These are phyloP conservation scores for Brenthis hecate DNA, from an alignment of 2,888 invertebrate species.

Conservation along the genomic window DNA sequence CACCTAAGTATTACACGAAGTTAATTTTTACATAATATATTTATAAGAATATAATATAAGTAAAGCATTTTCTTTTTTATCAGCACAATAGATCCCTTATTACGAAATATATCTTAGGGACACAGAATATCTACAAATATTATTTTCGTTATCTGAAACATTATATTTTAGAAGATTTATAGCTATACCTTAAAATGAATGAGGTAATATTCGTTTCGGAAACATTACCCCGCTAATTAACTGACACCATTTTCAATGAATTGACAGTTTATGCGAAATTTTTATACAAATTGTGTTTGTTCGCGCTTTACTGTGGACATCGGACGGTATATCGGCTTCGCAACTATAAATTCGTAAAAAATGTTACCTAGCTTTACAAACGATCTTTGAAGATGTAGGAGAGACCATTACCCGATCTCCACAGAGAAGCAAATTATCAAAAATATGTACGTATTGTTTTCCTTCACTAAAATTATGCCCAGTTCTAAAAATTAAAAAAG, in stretches of 20 bases:
- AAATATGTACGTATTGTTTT: constrained; percentile 62
- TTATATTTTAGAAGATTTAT: constrained; percentile 65
- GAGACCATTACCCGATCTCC: constrained; percentile 48
- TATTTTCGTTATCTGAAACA: constrained; percentile 62
- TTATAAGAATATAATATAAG: constrained; percentile 82
- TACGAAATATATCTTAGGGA: constrained; percentile 60
- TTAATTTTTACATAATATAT: constrained; percentile 78
- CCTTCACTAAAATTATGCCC: constrained; percentile 60
- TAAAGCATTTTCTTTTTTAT: constrained; percentile 80
- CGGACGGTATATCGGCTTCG: constrained; percentile 33
- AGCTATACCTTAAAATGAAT: constrained; percentile 61
- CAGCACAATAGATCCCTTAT: constrained; percentile 76
- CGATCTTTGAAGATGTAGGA: constrained; percentile 22
- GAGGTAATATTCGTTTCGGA: constrained; percentile 56
- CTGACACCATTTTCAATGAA: constrained; percentile 76
- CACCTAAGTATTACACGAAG: constrained; percentile 74
- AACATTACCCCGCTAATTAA: constrained; percentile 65
- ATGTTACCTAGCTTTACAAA: constrained; percentile 26
- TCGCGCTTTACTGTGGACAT: constrained; percentile 61
- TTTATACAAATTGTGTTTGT: constrained; percentile 54
- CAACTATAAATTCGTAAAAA: constrained; percentile 36
- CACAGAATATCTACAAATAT: constrained; percentile 73
- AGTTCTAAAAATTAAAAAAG: constrained; percentile 69
- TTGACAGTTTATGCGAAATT: constrained; percentile 70
- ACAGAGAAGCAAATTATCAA: constrained; percentile 67